Evolutionary conservation across 2,888 invertebrate species (phyloP).

Genomic region (Lochmaea crataegi): DNA sequence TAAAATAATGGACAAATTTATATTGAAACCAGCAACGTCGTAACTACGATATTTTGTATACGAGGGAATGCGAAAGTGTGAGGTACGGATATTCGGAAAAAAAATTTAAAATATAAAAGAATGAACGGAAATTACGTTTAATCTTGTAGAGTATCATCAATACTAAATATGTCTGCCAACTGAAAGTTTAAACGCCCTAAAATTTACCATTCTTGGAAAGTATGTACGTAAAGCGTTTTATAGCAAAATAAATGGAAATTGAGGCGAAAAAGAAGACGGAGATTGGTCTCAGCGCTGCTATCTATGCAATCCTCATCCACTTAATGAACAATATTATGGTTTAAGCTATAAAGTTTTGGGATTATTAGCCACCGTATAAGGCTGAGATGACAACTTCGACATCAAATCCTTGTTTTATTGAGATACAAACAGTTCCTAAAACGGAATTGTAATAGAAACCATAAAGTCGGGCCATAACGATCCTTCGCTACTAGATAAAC

Average conservation of each 20-base stretch:
- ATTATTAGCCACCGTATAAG: constrained; percentile 37
- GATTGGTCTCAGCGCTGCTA: constrained; percentile 23
- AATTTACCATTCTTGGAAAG: not conserved
- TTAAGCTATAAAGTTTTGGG: constrained; percentile 34
- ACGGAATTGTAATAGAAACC: constrained; percentile 44
- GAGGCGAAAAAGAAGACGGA: constrained; percentile 14
- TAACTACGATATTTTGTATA: too few species aligned
- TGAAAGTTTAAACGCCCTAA: not conserved
- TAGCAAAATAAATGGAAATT: constrained; percentile 13
- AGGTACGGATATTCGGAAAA: too few species aligned
- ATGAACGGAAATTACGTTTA: not conserved
- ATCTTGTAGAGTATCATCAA: not conserved
- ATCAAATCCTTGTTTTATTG: constrained; percentile 45
- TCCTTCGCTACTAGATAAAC: constrained; percentile 38
- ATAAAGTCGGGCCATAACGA: constrained; percentile 40
- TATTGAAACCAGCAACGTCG: too few species aligned
- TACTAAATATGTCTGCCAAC: not conserved
- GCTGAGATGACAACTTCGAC: constrained; percentile 37
- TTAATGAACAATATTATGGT: constrained; percentile 38
- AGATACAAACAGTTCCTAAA: constrained; percentile 43
- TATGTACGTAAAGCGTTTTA: constrained; percentile 8
- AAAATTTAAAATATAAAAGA: too few species aligned
- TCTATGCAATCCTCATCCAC: constrained; percentile 34
- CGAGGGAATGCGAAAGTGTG: too few species aligned
- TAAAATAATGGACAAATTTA: too few species aligned